Conservation (phyloP, 2,888 invertebrate species). For the Ecliptopera silaceata region DNA sequence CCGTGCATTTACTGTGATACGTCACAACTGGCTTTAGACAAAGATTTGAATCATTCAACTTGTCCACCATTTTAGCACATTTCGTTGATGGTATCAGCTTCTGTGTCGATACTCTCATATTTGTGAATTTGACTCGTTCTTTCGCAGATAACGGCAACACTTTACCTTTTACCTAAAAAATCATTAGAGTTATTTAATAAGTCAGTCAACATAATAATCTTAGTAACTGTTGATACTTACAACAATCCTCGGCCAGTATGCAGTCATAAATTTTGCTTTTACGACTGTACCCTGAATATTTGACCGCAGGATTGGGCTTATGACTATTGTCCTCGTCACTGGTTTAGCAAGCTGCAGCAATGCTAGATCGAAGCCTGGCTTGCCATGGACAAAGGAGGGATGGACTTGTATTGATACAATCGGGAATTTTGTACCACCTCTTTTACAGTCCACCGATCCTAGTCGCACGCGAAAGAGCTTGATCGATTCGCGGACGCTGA, state of each 20-base stretch:
- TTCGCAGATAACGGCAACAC: constrained; percentile 54
- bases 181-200: background rate
- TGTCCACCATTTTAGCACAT: constrained; percentile 46
- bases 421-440: constrained; percentile 55
- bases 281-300: constrained; percentile 46
- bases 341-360: constrained; percentile 51
- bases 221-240: constrained; percentile 47
- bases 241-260: constrained; percentile 71
- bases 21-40: constrained; percentile 60
- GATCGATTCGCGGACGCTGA: constrained; percentile 65
- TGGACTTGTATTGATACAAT: constrained; percentile 58
- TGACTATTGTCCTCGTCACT: constrained; percentile 39
- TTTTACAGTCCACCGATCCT: constrained; percentile 68
- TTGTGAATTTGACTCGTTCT: constrained; percentile 58
- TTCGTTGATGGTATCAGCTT: constrained; percentile 48
- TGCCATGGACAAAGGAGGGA: constrained; percentile 50
- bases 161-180: constrained; percentile 52
- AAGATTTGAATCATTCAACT: constrained; percentile 45
- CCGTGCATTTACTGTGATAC: constrained; percentile 64
- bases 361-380: constrained; percentile 59
- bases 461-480: constrained; percentile 61
- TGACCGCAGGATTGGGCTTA: constrained; percentile 58
- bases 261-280: constrained; percentile 60
- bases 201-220: too few relatives aligned
- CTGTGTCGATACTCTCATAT: constrained; percentile 67